A percentile compares a stretch with the other conserved stretches of the same genome.
phyloP scores from a whole-genome alignment of 2,888 invertebrate genomes.

The Priocnemis perturbator region DNA sequence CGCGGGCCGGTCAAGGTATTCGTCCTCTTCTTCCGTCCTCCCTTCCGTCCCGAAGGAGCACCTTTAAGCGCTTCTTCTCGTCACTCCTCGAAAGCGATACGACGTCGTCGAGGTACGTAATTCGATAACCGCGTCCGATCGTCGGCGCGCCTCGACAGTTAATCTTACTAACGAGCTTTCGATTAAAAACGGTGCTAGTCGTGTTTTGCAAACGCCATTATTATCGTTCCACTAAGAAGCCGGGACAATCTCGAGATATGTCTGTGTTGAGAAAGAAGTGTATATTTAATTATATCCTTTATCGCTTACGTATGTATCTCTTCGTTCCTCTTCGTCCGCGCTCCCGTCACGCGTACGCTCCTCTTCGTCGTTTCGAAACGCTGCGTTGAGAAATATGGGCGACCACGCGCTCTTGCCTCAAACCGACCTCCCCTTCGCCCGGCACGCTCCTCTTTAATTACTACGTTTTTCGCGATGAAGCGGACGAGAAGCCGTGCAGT shows the following conservation, averaged over 20 bases:
- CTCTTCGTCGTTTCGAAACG: background rate
- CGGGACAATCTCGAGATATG: constrained; percentile 69
- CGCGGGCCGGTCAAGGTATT: background rate
- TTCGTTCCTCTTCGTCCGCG: background rate
- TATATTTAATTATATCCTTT: constrained; percentile 39
- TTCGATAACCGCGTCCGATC: constrained; percentile 22
- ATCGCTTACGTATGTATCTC: constrained; percentile 17
- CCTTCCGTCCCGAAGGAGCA: too few species aligned
- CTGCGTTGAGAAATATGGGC: too few species aligned
- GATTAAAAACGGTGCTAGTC: constrained; percentile 43
- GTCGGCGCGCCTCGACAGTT: constrained; percentile 33
- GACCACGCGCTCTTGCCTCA: too few species aligned
- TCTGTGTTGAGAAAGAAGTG: constrained; percentile 68
- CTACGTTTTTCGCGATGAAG: constrained; percentile 1
- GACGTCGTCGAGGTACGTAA: constrained; percentile 5
- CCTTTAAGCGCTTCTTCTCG: too few species aligned
- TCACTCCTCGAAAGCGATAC: too few species aligned
- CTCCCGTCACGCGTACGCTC: background rate
- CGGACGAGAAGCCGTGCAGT: constrained; percentile 33
- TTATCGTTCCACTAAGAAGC: constrained; percentile 62
- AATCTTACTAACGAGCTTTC: constrained; percentile 39
- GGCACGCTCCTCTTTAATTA: constrained; percentile 4
- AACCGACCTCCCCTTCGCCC: background rate
- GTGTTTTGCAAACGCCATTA: constrained; percentile 30
- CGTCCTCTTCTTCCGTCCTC: constrained; percentile 7